Evolutionary conservation across 2,113 vertebrate species (phyloP).

Genomic region (Cheirogaleus medius): DNA sequence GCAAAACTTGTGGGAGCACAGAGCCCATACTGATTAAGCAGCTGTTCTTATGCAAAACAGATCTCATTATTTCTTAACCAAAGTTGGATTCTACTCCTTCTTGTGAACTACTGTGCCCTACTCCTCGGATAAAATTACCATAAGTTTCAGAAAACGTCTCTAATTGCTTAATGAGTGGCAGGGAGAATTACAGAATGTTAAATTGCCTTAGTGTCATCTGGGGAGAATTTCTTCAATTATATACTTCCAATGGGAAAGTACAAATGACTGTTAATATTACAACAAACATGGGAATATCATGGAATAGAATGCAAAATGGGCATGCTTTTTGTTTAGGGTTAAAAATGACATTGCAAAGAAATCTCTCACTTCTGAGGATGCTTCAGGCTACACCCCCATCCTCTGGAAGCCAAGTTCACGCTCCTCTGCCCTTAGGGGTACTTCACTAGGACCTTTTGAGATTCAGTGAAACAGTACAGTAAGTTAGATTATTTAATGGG

Average conservation of each 20-base stretch:
- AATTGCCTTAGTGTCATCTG: slow-evolving; percentile 50
- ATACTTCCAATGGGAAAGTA: not conserved
- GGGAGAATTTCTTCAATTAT: slow-evolving; percentile 36
- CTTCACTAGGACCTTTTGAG: not conserved
- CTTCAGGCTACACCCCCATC: not conserved
- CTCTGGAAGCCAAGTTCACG: not conserved
- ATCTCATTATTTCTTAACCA: slow-evolving; percentile 37
- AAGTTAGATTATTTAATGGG: not conserved
- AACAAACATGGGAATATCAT: not conserved
- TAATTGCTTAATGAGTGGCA: slow-evolving; percentile 61
- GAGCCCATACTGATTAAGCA: slow-evolving; percentile 11
- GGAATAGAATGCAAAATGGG: not conserved
- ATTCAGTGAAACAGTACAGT: not conserved
- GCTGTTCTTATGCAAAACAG: slow-evolving; percentile 46
- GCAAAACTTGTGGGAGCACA: not conserved
- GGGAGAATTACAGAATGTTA: slow-evolving; percentile 49
- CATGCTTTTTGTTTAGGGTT: not conserved
- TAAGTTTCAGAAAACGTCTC: slow-evolving; percentile 13
- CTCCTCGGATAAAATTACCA: slow-evolving; percentile 57
- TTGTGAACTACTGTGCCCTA: slow-evolving; percentile 41
- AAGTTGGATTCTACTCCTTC: slow-evolving; percentile 12
- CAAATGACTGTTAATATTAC: not conserved
- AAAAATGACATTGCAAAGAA: not conserved
- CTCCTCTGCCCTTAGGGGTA: not conserved
- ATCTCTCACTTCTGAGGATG: not conserved